Evolutionary conservation across 2,888 invertebrate species (phyloP), one percentile per base, ranked within the genome.

Genomic region (Physocephala rufipes): DNA sequence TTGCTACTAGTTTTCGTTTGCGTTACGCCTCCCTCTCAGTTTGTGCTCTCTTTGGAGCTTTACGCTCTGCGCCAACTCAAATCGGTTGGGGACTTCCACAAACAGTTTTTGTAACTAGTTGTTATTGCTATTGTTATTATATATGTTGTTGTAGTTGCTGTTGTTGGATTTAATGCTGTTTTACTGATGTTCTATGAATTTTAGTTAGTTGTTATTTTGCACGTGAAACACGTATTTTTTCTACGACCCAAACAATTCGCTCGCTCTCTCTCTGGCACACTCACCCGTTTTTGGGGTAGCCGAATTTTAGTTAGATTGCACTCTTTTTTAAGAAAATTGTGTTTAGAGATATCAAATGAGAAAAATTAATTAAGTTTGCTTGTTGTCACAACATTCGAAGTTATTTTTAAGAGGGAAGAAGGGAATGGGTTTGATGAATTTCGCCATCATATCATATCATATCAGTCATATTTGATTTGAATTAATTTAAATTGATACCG

Each of bases 171-270:
- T 68, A 24, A 30, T 68, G 61, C 26, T 45, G 55, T 59, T 59
- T n/a, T n/a, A n/a, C n/a, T n/a, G n/a, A n/a, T n/a, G n/a, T n/a
- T 26, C 21, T n/a, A 62, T 47, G 63, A 70, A 70, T 69, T 43
- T 51, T 16, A 49, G 43, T 36, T 51, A 36, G 5, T n/a, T 21
- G 53, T 53, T 53, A 3, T 19, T 63, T 62, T 53, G 69, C 63
- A 51, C 62, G 16, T 43, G 26, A 21, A 51, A 63, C 63, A 63
- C 64, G 70, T 64, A 64, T 70, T 55, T 13, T 62, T n/a, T n/a
- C n/a, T n/a, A n/a, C 58, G 58, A 43, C 67, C 55, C 67, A 67
- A 30, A 66, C 66, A 51, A n/a, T 9, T 30, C 59, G 49, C 26
- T 2, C 13, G 30, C 58, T 58, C 7, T 12, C 21, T 21, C n/a